A percentile compares a stretch with the other conserved stretches of the same genome.
phyloP scores from a whole-genome alignment of 2,888 invertebrate genomes.

The Pinctada fucata region DNA sequence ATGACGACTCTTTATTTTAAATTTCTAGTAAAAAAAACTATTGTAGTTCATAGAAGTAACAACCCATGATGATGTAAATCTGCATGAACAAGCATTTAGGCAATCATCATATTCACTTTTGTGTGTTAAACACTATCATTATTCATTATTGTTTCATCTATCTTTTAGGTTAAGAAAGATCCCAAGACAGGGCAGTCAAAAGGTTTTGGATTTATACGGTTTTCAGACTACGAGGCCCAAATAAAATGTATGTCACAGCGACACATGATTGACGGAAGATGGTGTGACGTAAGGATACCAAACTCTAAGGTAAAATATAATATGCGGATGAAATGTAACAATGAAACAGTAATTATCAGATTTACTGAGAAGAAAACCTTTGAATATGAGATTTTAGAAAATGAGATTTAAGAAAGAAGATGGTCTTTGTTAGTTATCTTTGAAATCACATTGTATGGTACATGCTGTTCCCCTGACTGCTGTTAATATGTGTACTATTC shows the following conservation, averaged over 20 bases:
- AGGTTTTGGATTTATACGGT: slow-evolving; percentile 98
- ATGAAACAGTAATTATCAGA: too few species aligned
- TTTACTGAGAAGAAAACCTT: too few species aligned
- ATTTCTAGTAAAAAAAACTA: too few species aligned
- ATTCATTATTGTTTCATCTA: slow-evolving; percentile 5
- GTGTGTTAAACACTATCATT: too few species aligned
- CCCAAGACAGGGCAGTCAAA: slow-evolving; percentile 93
- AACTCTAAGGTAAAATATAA: slow-evolving; percentile 86
- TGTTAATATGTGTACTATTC: too few species aligned
- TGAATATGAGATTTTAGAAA: background rate
- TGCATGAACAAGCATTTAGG: too few species aligned
- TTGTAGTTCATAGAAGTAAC: too few species aligned
- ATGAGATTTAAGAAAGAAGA: background rate
- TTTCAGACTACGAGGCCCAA: slow-evolving; percentile 96
- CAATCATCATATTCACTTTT: too few species aligned
- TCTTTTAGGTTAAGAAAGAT: slow-evolving; percentile 68
- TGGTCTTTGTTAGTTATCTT: background rate
- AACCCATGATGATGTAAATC: too few species aligned
- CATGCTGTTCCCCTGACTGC: background rate
- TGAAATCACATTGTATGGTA: background rate
- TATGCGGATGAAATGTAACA: background rate
- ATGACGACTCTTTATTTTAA: too few species aligned
- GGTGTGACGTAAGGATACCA: slow-evolving; percentile 99
- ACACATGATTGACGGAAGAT: slow-evolving; percentile 97
- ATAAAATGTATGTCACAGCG: slow-evolving; percentile 95